Base-by-base conservation (phyloP, 2,113 vertebrate genomes). In the Probosciger aterrimus region DNA sequence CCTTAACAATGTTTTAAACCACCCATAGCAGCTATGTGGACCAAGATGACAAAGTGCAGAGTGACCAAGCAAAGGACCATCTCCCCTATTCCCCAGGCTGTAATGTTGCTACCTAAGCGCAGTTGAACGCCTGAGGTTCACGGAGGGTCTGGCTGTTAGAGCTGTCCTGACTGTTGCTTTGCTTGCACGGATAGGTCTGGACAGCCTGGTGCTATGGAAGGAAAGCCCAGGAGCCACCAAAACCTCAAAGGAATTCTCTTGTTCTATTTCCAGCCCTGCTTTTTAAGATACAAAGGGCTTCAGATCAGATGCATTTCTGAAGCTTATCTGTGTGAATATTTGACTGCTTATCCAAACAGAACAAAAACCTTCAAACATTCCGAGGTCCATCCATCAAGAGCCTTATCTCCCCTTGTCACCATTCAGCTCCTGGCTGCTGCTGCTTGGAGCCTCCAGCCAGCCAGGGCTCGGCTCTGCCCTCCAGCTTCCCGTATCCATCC, bases 301-400 rank as follows among this genome's bases (percentile, higher is more conserved):
- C 62, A 67, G 85, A 86, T 92, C 89, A 93, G 86, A 95, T 80
- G 62, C 82, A 80, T 77, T 93, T 93, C 73, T 95, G 88, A 49
- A 95, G n/a, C 87, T 90, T 94, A 94, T 93, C 90, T 92, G 60
- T 49, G 70, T 73, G 88, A 93, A 92, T 94, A 92, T 92, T 95
- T 95, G 83, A 73, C 68, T 78, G 77, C 85, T 94, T 88, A 92
- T 83, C 82, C 77, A 92, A 91, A 91, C 59, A 80, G 77, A 64
- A 73, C 76, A 95, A 82, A 92, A 86, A 8, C 62, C 82, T 92
- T 95, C 96, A 89, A 95, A 78, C 75, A 59, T 95, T 94, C 94
- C 82, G 94, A 90, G 93, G 87, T 94, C 90, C 92, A 96, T 96
- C 94, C 95, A 94, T 97, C 96, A 95, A 69, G 52, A 83, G 27